Percentiles rank a stretch among this genome's conserved stretches.
Evolutionary conservation across 2,113 vertebrate genomes (phyloP).

Genomic region (Henicopernis longicauda): DNA sequence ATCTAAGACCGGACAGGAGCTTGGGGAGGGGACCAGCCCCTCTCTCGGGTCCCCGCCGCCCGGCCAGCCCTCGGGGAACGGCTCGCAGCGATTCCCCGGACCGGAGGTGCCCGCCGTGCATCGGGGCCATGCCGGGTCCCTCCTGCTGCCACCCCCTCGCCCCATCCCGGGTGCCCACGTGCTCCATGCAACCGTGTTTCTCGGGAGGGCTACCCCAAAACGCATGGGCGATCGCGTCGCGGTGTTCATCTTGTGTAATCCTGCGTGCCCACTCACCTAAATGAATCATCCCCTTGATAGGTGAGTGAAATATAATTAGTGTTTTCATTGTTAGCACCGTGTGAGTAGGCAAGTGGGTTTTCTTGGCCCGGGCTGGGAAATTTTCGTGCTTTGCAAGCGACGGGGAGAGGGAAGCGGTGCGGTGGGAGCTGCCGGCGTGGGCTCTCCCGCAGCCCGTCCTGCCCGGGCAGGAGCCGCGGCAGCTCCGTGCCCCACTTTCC

Average conservation of each 20-base stretch:
- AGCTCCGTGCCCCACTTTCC: background rate
- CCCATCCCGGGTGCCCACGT: background rate
- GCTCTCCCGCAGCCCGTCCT: background rate
- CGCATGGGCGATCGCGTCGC: background rate
- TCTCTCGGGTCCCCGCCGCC: background rate
- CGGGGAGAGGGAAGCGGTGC: background rate
- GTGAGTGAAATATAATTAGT: conserved; percentile 57
- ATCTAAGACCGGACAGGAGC: background rate
- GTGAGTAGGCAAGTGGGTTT: conserved; percentile 49
- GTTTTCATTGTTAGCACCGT: conserved; percentile 54
- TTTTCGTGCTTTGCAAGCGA: background rate
- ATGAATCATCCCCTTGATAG: conserved; percentile 57
- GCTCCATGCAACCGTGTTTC: background rate
- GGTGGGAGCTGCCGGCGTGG: background rate
- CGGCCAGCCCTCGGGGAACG: background rate
- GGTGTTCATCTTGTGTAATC: conserved; percentile 27
- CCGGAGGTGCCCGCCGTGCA: background rate
- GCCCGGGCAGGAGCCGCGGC: background rate
- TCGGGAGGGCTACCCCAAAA: background rate
- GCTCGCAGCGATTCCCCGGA: background rate
- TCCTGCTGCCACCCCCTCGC: background rate
- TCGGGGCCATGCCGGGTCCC: background rate
- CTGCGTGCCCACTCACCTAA: conserved; percentile 44
- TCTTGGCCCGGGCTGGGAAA: background rate
- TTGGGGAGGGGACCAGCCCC: background rate